These are phyloP conservation scores for Dolichallabes microphthalmus DNA, from an alignment of 2,113 vertebrate species.

Conservation along the genomic window DNA sequence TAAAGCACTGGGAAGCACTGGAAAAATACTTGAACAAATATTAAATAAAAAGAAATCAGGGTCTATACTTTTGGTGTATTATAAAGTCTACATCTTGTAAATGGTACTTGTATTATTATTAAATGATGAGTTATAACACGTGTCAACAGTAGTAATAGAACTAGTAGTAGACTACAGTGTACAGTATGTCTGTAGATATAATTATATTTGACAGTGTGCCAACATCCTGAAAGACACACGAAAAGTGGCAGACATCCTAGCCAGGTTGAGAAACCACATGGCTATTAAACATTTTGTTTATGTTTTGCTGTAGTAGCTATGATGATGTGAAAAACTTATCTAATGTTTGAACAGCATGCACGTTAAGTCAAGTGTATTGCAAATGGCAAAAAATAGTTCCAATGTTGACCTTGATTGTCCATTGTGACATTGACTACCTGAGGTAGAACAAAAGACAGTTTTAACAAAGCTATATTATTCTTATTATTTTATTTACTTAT, in stretches of 20 bases:
- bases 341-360: background rate
- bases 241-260: background rate
- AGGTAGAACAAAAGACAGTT: background rate
- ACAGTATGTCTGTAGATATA: background rate
- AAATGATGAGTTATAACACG: background rate
- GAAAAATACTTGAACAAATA: no score
- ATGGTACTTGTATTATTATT: background rate
- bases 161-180: background rate
- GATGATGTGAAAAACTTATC: background rate
- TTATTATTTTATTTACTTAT: background rate
- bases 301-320: background rate
- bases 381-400: background rate
- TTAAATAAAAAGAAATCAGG: background rate
- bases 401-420: background rate
- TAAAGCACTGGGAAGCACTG: no score
- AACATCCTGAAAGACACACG: background rate
- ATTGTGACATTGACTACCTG: background rate
- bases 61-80: background rate
- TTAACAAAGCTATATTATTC: background rate
- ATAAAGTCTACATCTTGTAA: background rate
- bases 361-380: background rate
- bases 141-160: background rate
- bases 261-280: background rate
- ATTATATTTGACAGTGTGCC: background rate
- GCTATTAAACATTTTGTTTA: background rate